Evolutionary conservation across 1,140 invertebrate genomes (phyloP), one percentile per base, ranked within the genome.

Genomic region (Sesamia nonagrioides): DNA sequence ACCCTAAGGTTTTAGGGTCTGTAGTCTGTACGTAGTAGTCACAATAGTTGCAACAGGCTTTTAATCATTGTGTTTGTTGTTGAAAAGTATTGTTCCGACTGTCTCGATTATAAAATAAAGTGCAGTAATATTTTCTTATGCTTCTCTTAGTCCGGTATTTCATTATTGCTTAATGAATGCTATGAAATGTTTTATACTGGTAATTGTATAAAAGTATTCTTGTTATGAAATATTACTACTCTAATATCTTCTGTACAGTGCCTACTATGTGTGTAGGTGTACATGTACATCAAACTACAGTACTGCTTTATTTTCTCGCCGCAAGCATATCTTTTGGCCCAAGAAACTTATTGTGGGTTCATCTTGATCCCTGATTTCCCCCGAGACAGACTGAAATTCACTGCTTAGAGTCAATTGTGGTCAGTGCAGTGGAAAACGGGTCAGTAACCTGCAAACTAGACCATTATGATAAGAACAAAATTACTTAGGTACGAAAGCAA

Each of bases 361-460:
- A 80, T 71, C 63, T 50, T 79, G 35, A 76, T 48, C 72, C 74
- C 40, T 80, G 78, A 80, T 76, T 80, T 80, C 78, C 72, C 78
- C n/a, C 33, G 72, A 80, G 78, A 52, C 50, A 37, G 13, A 35
- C 68, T 71, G 61, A 60, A 35, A 63, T 77, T 73, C 75, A 72
- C 71, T 73, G 48, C 37, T 73, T 77, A 69, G 40, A 77, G 79
- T 66, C 79, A 77, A 77, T 77, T 77, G 79, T 66, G 75, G 68
- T 77, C 79, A 81, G 71, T 74, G 71, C 52, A 42, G 37, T 45
- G 52, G 37, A 33, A 54, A 33, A 60, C 35, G 40, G 37, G 40
- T 42, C 54, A 60, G 52, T 27, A 45, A 60, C 37, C 68, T 50
- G 18, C 40, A 18, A 45, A 48, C 0, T 35, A 3, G 45, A 54